Base-by-base conservation (phyloP, 2,113 vertebrate genomes). In the Sinocyclocheilus grahami region DNA sequence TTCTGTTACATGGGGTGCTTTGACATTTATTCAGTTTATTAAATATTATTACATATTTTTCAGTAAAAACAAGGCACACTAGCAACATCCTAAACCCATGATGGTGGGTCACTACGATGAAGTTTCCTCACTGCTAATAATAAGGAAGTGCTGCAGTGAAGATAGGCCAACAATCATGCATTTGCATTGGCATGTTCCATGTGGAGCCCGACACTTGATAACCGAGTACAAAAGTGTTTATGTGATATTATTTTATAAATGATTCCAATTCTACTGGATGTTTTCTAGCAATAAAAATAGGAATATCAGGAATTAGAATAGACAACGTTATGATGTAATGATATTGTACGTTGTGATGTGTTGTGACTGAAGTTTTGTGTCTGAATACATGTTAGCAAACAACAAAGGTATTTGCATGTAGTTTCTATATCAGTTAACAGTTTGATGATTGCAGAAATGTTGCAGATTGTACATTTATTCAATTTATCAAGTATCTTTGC, bases 121-220 rank as follows among this genome's bases (percentile, higher is more conserved):
- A n/a, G 62, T 85, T 88, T 91, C 88, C 86, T 88, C 82, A 87
- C 89, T 74, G 84, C 27, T 4, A 22, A 76, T 42, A 85, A 87
- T 88, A 88, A 94, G 93, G 92, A 94, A 94, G 93, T 91, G 53
- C 11, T 71, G 87, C 39, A 74, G 24, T 84, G 51, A 87, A 18
- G 3, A 60, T 60, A 55, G 12, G n/a, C 51, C 79, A 82, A 91
- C 85, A 83, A 78, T 30, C 24, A 39, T 14, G 4, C 63, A 79
- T 87, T 82, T 87, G 83, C 77, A 85, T 85, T 16, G 60, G 55
- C 33, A 24, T 86, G 42, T 74, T 77, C 14, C 22, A 46, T 79
- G 67, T 74, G 39, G 16, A 46, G 6, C 11, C 16, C 18, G 8
- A 33, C 76, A 12, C 30, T 78, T 78, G 27, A 60, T 78, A 6